Evolutionary conservation across 2,797 vertebrate genomes (phyloP).

Genomic region (Aselliscus stoliczkanus): DNA sequence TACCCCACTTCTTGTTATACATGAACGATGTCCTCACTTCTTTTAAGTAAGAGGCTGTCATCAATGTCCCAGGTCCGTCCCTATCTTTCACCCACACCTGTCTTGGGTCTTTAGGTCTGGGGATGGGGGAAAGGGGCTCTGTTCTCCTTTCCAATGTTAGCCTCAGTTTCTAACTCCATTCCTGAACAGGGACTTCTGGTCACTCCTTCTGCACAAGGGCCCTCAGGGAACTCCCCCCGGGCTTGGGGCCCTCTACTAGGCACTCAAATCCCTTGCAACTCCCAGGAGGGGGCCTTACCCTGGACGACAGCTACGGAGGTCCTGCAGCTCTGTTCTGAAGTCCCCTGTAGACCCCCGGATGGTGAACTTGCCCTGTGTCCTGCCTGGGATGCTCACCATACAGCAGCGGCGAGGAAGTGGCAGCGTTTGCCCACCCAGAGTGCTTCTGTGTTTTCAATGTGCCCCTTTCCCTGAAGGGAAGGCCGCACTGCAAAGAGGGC

Average conservation of each 20-base stretch:
- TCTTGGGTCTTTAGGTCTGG: not conserved
- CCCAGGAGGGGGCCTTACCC: not conserved
- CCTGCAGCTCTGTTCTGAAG: not conserved
- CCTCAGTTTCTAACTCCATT: not conserved
- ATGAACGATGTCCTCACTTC: not conserved
- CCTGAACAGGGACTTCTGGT: not conserved
- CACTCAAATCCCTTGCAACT: accelerated
- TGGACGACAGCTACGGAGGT: accelerated
- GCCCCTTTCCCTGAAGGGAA: not conserved
- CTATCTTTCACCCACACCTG: not conserved
- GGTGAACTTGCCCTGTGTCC: accelerated
- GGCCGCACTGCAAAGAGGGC: accelerated
- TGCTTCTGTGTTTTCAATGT: not conserved
- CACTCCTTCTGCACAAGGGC: not conserved
- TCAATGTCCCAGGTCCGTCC: not conserved
- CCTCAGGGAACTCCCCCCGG: accelerated
- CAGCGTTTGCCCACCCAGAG: accelerated
- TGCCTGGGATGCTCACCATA: accelerated
- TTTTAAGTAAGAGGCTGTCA: not conserved
- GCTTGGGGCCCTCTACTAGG: accelerated
- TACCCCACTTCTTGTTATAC: not conserved
- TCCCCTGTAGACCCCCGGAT: accelerated
- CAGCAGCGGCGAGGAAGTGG: not conserved
- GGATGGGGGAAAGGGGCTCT: not conserved
- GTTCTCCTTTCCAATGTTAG: not conserved